A percentile compares a stretch with the other conserved stretches of the same genome.
Conservation (phyloP, 2,797 vertebrate genomes). For the Pangasius krempfi region DNA sequence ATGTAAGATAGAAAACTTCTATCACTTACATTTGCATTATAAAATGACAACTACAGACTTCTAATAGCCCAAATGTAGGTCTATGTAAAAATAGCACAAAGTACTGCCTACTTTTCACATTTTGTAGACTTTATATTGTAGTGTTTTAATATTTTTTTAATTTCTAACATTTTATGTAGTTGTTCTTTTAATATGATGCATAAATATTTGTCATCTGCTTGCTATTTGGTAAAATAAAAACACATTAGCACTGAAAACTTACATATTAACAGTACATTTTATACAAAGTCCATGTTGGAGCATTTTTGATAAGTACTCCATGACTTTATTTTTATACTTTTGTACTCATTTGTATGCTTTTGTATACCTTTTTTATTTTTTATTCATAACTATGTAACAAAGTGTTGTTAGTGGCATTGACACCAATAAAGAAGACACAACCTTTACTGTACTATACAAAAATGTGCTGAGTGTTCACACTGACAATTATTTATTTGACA, state of each 20-base stretch:
- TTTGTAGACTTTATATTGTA: slow-evolving; percentile 42
- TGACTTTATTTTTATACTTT: slow-evolving; percentile 53
- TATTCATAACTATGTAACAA: slow-evolving; percentile 40
- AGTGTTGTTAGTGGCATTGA: slow-evolving; percentile 45
- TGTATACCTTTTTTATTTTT: slow-evolving; percentile 39
- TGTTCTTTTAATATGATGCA: slow-evolving; percentile 44
- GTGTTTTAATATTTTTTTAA: slow-evolving; percentile 41
- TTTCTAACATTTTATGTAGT: slow-evolving; percentile 46
- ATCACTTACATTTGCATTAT: slow-evolving; percentile 13
- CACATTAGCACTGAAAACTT: slow-evolving; percentile 43
- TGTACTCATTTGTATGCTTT: slow-evolving; percentile 50
- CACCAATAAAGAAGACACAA: slow-evolving; percentile 49
- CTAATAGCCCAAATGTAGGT: slow-evolving; percentile 21
- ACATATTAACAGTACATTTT: slow-evolving; percentile 52
- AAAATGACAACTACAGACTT: slow-evolving; percentile 24
- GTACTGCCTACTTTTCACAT: slow-evolving; percentile 28
- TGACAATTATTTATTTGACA: neutral
- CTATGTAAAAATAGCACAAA: slow-evolving; percentile 37
- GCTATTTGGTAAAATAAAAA: slow-evolving; percentile 39
- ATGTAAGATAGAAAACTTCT: slow-evolving; percentile 16
- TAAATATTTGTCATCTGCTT: slow-evolving; percentile 39
- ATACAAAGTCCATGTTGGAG: slow-evolving; percentile 42
- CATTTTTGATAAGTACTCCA: slow-evolving; percentile 25
- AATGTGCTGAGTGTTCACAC: neutral
- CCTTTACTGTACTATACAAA: neutral